phyloP scores from a whole-genome alignment of 2,888 invertebrate species.

The Dasysyrphus tricinctus region DNA sequence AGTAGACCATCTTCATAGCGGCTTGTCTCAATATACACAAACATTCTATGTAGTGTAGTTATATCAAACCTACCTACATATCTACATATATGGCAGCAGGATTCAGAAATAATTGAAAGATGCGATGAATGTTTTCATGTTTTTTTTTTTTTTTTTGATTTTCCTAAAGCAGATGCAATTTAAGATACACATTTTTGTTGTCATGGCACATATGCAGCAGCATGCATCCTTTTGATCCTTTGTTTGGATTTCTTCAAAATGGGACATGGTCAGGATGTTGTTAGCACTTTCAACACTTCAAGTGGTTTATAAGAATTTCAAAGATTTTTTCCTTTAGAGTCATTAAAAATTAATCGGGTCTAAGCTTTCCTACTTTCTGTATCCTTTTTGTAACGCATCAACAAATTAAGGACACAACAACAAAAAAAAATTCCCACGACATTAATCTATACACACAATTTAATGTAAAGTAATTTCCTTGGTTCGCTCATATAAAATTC shows the following conservation, averaged over 20 bases:
- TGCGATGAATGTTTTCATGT: conserved; percentile 5
- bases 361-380: conserved; percentile 12
- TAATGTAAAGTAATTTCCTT: conserved; percentile 50
- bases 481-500: conserved; percentile 49
- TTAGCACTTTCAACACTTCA: conserved; percentile 21
- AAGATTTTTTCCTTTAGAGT: not conserved
- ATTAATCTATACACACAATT: conserved; percentile 34
- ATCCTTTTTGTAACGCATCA: conserved; percentile 16
- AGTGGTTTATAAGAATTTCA: conserved; percentile 13
- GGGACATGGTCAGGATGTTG: conserved; percentile 16
- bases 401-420: conserved; percentile 33
- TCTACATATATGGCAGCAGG: conserved; percentile 19
- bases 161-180: conserved; percentile 67
- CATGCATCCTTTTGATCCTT: conserved; percentile 42
- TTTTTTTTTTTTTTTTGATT: conserved; percentile 21
- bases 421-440: conserved; percentile 69
- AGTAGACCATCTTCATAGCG: conserved; percentile 9
- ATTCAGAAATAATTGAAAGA: conserved; percentile 27
- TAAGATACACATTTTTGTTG: conserved; percentile 30
- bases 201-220: conserved; percentile 19
- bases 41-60: conserved; percentile 7
- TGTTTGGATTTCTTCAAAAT: conserved; percentile 13
- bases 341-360: conserved; percentile 5
- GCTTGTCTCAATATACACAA: conserved; percentile 21
- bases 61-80: too few species aligned